Percentiles rank a stretch among this genome's conserved stretches.
These are phyloP conservation scores for Argyra leucocephala DNA, from an alignment of 2,888 invertebrate species.

Conservation along the genomic window DNA sequence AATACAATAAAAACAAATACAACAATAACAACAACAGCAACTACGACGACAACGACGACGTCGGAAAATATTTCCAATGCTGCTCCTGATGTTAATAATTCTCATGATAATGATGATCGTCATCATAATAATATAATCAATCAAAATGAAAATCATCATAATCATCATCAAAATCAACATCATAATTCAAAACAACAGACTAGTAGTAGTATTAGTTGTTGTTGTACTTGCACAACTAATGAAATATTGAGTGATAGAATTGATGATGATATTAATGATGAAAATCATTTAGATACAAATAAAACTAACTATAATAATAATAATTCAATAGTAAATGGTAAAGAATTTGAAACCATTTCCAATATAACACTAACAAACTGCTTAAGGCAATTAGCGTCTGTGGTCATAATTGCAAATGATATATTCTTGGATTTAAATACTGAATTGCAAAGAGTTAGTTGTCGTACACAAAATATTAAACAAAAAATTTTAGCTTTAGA, in stretches of 20 bases:
- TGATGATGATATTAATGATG: not conserved
- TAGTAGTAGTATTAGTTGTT: not conserved
- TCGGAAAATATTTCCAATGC: not conserved
- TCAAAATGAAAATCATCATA: slow-evolving; percentile 5
- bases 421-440: slow-evolving; percentile 73
- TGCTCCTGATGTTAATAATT: not conserved
- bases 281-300: not conserved
- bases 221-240: not conserved
- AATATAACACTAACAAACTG: slow-evolving; percentile 80
- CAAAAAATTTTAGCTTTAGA: slow-evolving; percentile 60
- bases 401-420: slow-evolving; percentile 73
- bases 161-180: not conserved
- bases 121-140: slow-evolving; percentile 20
- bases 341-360: slow-evolving; percentile 76
- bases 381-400: slow-evolving; percentile 72
- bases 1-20: slow-evolving; percentile 5
- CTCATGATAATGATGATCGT: slow-evolving; percentile 22
- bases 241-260: not conserved
- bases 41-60: slow-evolving; percentile 22
- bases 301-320: not conserved
- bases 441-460: slow-evolving; percentile 64
- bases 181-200: not conserved
- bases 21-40: slow-evolving; percentile 20
- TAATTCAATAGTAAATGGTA: slow-evolving; percentile 46
- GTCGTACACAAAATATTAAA: slow-evolving; percentile 62